Percentiles rank a stretch among this genome's conserved stretches.
Evolutionary conservation across 2,888 invertebrate species (phyloP).

Genomic region (Pachliopta kotzebuea): DNA sequence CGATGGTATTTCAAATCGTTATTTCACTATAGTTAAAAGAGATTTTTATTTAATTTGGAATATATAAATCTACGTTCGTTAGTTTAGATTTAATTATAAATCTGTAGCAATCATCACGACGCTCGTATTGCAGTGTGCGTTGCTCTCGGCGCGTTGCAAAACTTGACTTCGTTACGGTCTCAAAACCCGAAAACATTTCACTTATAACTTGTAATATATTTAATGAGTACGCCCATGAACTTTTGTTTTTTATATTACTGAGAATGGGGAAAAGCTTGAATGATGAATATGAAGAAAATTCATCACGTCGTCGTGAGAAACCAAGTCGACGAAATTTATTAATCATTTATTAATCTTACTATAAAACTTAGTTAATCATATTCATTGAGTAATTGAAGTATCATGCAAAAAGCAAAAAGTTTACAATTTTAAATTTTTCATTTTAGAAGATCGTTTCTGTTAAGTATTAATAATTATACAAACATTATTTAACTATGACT

Average conservation of each 20-base stretch:
- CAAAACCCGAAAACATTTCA: slow-evolving; percentile 43
- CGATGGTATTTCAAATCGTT: too few relatives aligned
- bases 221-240: slow-evolving; percentile 34
- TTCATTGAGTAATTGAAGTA: too few relatives aligned
- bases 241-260: slow-evolving; percentile 21
- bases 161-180: slow-evolving; percentile 54
- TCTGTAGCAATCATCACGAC: slow-evolving; percentile 27
- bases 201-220: slow-evolving; percentile 36
- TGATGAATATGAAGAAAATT: slow-evolving; percentile 13
- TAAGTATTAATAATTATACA: too few relatives aligned
- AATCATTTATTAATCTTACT: too few relatives aligned
- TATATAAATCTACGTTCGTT: too few relatives aligned
- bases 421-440: too few relatives aligned
- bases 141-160: slow-evolving; percentile 42
- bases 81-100: slow-evolving; percentile 10
- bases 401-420: too few relatives aligned
- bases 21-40: too few relatives aligned
- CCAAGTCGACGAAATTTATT: neutral
- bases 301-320: neutral
- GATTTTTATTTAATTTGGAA: too few relatives aligned
- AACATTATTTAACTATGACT: too few relatives aligned
- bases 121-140: slow-evolving; percentile 33
- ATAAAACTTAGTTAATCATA: too few relatives aligned
- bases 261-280: slow-evolving; percentile 18
- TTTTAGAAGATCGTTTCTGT: too few relatives aligned